Evolutionary conservation across 2,888 invertebrate genomes (phyloP), one percentile per base, ranked within the genome.

Genomic region (Rotaria magnacalcarata): DNA sequence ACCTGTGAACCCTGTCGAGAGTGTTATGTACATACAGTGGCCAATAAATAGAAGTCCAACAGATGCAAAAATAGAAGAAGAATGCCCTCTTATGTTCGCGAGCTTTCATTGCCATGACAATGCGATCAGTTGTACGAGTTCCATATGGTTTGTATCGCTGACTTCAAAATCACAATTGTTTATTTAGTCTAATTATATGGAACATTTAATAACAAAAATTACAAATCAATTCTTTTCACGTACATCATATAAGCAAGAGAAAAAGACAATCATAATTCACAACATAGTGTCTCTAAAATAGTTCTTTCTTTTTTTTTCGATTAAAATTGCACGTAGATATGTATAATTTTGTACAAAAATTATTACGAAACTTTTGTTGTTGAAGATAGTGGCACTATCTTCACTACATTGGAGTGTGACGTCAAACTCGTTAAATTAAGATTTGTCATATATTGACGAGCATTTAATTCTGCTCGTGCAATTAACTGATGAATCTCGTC

Each of bases 401-500:
- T 34, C 14, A 21, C 74, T 74, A 74, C 6, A 2, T 34, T 41
- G 19, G 34, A 2, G 7, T 34, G 16, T 19, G 74, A 34, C 41
- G 74, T 16, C 0, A 52, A 41, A 24, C 34, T 2, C 19, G 74
- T 34, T 21, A 74, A 6, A 74, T 74, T 74, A 41, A 74, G 16
- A 74, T 11, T 41, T 74, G 74, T 41, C 74, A 74, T 74, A 74
- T 74, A 74, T 74, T 74, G 74, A 16, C 74, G 74, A 74, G 74
- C 74, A 41, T 74, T 74, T 2, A 24, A 74, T 74, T 74, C 74
- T 10, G 74, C 74, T 41, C 74, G 74, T 19, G 74, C 74, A 41
- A 74, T 74, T 74, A 74, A 41, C 41, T 24, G 24, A 19, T 74
- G 34, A 19, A 74, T 41, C 11, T 74, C 74, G 41, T 41, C 74